A percentile compares a stretch with the other conserved stretches of the same genome.
Conservation (phyloP, 2,888 invertebrate genomes). For the Stenodera caucasica region DNA sequence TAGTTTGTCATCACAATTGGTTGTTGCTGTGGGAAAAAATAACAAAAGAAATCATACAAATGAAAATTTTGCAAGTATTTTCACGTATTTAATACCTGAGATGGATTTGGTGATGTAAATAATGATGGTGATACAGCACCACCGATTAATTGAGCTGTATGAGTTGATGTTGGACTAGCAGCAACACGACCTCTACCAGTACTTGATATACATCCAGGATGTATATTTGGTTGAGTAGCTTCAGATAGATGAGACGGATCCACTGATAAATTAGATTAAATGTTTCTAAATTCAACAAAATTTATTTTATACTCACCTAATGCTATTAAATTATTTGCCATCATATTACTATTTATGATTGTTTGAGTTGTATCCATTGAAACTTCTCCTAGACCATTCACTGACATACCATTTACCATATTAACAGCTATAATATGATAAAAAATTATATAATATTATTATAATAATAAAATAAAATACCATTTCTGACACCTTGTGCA, state of each 20-base stretch:
- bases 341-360: constrained; percentile 58
- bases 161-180: constrained; percentile 64
- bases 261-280: constrained; percentile 31
- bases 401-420: constrained; percentile 75
- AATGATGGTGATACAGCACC: constrained; percentile 72
- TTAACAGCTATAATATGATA: constrained; percentile 64
- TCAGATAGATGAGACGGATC: constrained; percentile 51
- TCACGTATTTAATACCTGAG: constrained; percentile 38
- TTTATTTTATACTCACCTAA: constrained; percentile 40
- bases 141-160: constrained; percentile 66
- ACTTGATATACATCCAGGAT: constrained; percentile 66
- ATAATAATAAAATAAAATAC: constrained; percentile 32
- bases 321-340: constrained; percentile 56
- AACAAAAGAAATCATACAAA: not conserved
- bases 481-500: constrained; percentile 65
- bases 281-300: constrained; percentile 2
- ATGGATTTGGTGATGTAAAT: constrained; percentile 57
- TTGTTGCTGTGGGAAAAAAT: constrained; percentile 45
- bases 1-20: constrained; percentile 66
- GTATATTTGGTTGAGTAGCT: constrained; percentile 63
- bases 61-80: not conserved
- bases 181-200: constrained; percentile 64
- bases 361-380: constrained; percentile 69
- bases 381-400: constrained; percentile 73
- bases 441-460: not conserved